Evolutionary conservation across 2,888 invertebrate genomes (phyloP), one percentile per base, ranked within the genome.

Genomic region (Neocrepidodera transversa): DNA sequence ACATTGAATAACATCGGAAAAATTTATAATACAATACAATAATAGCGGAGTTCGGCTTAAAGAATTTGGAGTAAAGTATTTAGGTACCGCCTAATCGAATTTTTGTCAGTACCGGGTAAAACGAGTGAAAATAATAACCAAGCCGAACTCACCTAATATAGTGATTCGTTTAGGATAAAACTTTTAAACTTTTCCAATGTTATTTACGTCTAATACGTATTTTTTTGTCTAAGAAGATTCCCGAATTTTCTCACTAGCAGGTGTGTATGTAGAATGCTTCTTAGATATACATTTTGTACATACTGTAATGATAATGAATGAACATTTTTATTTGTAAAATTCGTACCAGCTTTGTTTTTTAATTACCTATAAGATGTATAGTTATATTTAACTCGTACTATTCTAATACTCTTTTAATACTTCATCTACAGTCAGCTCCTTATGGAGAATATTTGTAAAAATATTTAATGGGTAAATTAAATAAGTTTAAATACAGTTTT

Each of bases 321-420:
- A 62, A 59, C 26, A n/a, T n/a, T 45, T 45, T 67, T 67, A 60
- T 66, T 63, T 66, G 64, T 63, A 64, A 61, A 64, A 54, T 66
- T 64, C 60, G 58, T 65, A 66, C 54, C 54, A 57, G 63, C 66
- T 66, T 64, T 54, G 61, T 49, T 52, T 63, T 65, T 61, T 60
- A 51, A 51, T 18, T 36, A 36, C 47, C 1, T 56, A 55, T 61
- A 62, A 65, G 58, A 60, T 65, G 67, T 64, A 67, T 65, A 67
- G 62, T 65, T 55, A 63, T 63, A 63, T 64, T 59, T 61, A 62
- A 64, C 58, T 63, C 52, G 55, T 66, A 67, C 52, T 65, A 65
- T 63, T 60, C 62, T 62, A 66, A 68, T 70, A 68, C 70, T 68
- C 68, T 66, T 67, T 68, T 64, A 65, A 67, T 65, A 69, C 53